Percentiles rank a stretch among this genome's conserved stretches.
Evolutionary conservation across 2,888 invertebrate species (phyloP).

Genomic region (Digitonthophagus gazella): DNA sequence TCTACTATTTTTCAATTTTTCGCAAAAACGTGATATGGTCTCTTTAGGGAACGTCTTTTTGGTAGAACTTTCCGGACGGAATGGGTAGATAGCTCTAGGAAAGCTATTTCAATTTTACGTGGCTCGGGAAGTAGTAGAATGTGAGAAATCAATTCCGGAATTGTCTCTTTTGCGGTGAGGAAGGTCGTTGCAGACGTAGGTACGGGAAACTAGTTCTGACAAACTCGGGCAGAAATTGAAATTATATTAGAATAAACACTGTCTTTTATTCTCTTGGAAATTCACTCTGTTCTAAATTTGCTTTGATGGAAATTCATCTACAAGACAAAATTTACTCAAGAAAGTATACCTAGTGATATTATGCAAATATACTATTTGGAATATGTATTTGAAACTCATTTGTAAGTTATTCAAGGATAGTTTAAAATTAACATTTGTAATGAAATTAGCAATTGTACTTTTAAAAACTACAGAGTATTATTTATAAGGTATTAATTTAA

Average conservation of each 20-base stretch:
- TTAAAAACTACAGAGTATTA: no score
- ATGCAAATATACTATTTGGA: no score
- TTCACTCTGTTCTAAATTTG: no score
- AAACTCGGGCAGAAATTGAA: background rate
- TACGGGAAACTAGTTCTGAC: background rate
- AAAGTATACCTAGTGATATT: no score
- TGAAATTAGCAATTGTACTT: no score
- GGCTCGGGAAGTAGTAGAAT: background rate
- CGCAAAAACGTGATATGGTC: background rate
- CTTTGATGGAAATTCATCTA: no score
- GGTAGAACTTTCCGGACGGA: background rate
- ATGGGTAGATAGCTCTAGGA: background rate
- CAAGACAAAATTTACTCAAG: no score
- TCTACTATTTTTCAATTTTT: background rate
- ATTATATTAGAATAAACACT: background rate
- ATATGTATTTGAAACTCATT: no score
- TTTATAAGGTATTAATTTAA: no score
- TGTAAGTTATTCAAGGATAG: no score
- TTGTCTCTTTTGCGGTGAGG: background rate
- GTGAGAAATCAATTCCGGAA: background rate
- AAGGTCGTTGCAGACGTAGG: background rate
- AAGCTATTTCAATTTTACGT: background rate
- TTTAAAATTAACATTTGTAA: no score
- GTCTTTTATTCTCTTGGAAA: no score
- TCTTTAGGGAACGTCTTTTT: background rate